These are phyloP conservation scores for Lasioglossum lativentre DNA, from an alignment of 2,888 invertebrate genomes.

Conservation along the genomic window DNA sequence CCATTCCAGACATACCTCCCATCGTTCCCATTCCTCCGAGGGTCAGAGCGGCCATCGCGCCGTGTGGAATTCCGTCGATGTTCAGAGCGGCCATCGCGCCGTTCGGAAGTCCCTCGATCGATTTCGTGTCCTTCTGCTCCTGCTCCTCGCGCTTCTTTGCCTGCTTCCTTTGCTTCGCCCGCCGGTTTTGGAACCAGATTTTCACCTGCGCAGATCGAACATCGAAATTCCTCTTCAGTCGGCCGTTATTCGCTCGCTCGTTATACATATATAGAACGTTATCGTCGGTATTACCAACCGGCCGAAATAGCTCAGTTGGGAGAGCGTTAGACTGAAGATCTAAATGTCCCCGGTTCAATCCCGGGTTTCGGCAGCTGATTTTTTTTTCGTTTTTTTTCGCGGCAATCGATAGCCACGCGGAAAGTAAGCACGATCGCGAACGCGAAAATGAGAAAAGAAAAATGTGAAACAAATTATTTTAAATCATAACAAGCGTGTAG, in stretches of 20 bases:
- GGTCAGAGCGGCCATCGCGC: constrained; percentile 75
- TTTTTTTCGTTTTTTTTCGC: not conserved
- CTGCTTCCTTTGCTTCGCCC: constrained; percentile 97
- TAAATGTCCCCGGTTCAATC: constrained; percentile 1
- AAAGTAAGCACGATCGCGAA: too few species aligned
- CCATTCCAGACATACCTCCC: constrained; percentile 53
- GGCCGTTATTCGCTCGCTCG: not conserved
- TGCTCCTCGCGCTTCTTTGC: constrained; percentile 92
- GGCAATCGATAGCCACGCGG: not conserved
- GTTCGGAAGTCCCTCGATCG: constrained; percentile 29
- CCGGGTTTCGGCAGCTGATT: not conserved
- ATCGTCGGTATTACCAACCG: not conserved
- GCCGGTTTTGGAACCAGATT: constrained; percentile 96
- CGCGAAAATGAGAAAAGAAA: not conserved
- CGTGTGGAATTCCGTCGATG: constrained; percentile 53
- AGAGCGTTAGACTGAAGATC: not conserved
- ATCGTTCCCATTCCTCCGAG: too few species aligned
- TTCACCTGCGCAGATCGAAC: constrained; percentile 87
- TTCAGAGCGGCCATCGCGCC: constrained; percentile 76
- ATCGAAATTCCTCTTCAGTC: not conserved
- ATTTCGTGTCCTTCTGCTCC: constrained; percentile 52
- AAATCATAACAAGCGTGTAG: not conserved
- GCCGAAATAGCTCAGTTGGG: constrained; percentile 1
- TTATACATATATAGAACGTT: not conserved
- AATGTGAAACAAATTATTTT: not conserved